These are phyloP conservation scores for Danaus plexippus DNA, from an alignment of 1,140 invertebrate species.

Conservation along the genomic window DNA sequence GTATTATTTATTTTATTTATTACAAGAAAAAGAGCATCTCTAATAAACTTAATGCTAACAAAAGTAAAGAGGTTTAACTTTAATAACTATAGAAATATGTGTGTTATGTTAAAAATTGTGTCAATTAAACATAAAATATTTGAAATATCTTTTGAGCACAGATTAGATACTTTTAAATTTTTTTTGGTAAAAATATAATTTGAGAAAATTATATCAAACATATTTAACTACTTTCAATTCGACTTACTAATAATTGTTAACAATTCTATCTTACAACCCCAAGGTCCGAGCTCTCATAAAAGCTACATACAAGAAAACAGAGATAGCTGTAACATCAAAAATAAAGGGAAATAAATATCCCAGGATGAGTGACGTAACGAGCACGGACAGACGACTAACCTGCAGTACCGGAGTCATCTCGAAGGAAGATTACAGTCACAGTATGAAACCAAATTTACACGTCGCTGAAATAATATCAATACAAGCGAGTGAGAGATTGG, in stretches of 20 bases:
- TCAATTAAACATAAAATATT: no score
- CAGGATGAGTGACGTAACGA: slow-evolving; percentile 31
- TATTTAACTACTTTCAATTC: no score
- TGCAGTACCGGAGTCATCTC: slow-evolving; percentile 44
- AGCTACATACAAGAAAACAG: slow-evolving; percentile 62
- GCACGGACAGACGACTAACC: slow-evolving; percentile 45
- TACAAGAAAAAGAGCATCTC: not conserved
- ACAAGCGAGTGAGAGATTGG: slow-evolving; percentile 54
- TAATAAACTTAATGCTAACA: no score
- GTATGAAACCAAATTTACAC: slow-evolving; percentile 45
- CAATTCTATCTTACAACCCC: no score
- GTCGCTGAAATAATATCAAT: slow-evolving; percentile 63
- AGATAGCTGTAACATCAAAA: slow-evolving; percentile 50
- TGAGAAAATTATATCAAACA: no score
- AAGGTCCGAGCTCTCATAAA: slow-evolving; percentile 60
- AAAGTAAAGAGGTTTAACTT: no score
- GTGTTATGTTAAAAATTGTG: no score
- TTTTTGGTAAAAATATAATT: no score
- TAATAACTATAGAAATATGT: no score
- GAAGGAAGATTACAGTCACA: slow-evolving; percentile 31
- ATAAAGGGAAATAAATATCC: slow-evolving; percentile 42
- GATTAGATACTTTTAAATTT: no score
- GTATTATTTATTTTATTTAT: slow-evolving; percentile 39
- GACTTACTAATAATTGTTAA: no score
- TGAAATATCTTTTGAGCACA: no score